These are phyloP conservation scores for Seriola quinqueradiata DNA, from an alignment of 2,113 vertebrate genomes.

Conservation along the genomic window DNA sequence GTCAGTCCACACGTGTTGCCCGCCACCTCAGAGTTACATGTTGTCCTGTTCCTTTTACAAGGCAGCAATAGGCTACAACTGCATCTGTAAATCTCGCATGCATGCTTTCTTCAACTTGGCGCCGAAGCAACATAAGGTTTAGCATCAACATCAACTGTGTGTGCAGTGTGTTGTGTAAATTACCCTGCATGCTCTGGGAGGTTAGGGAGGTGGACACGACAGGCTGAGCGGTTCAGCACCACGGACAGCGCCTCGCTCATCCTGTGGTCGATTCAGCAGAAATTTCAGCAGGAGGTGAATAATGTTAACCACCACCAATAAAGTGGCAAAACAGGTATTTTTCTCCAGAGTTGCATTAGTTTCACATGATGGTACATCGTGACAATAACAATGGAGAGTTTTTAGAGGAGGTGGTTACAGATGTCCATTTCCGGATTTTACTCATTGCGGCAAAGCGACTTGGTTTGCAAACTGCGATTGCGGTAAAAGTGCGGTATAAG, in stretches of 20 bases:
- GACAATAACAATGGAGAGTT: neutral
- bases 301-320: no score
- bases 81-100: neutral
- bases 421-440: neutral
- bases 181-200: neutral
- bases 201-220: neutral
- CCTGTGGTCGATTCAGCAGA: no score
- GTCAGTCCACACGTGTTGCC: slow-evolving; percentile 39
- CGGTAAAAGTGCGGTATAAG: neutral
- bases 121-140: neutral
- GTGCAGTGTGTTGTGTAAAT: no score
- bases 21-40: neutral
- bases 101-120: neutral
- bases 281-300: neutral
- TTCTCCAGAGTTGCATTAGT: neutral
- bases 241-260: slow-evolving; percentile 10
- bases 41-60: neutral
- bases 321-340: neutral
- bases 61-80: neutral
- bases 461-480: neutral
- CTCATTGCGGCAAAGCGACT: neutral
- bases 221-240: slow-evolving; percentile 12
- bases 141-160: neutral
- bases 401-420: neutral
- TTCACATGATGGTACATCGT: neutral